phyloP scores from a whole-genome alignment of 2,888 invertebrate genomes.

The Eucera pruinosa region DNA sequence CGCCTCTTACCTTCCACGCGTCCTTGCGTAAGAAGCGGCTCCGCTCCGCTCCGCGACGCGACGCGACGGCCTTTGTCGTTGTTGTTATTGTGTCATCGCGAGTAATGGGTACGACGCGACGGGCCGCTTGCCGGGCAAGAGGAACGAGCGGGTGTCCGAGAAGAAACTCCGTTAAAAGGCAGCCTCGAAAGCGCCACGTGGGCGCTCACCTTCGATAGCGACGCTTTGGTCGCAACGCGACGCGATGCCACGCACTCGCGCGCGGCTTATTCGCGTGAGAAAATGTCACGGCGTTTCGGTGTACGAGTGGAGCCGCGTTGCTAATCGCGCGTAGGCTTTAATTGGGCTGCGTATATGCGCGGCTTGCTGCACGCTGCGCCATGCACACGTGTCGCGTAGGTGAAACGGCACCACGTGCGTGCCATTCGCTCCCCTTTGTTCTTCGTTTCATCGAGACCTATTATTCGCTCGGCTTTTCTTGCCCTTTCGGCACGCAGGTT shows the following conservation, averaged over 20 bases:
- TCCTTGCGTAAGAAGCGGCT: constrained; percentile 73
- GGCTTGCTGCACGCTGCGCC: constrained; percentile 32
- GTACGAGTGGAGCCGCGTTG: constrained; percentile 16
- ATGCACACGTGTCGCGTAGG: constrained; percentile 49
- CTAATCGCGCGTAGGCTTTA: constrained; percentile 53
- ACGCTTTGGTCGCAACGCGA: too few species aligned
- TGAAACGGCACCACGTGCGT: constrained; percentile 25
- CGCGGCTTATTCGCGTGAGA: constrained; percentile 38
- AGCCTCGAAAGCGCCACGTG: constrained; percentile 75
- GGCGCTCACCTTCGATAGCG: constrained; percentile 68
- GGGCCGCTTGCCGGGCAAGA: constrained; percentile 42
- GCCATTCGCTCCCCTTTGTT: constrained; percentile 24
- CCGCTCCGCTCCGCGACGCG: too few species aligned
- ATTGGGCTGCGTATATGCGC: constrained; percentile 49
- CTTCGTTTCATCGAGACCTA: not conserved
- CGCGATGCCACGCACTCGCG: too few species aligned
- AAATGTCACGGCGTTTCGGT: constrained; percentile 28
- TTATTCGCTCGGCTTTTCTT: too few species aligned
- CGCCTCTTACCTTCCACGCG: constrained; percentile 69
- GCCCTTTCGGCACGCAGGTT: not conserved
- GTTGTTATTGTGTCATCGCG: constrained; percentile 73
- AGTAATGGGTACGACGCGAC: constrained; percentile 56
- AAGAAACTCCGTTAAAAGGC: constrained; percentile 65
- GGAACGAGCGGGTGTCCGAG: constrained; percentile 37
- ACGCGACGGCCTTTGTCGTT: constrained; percentile 68